Percentiles rank a stretch among this genome's conserved stretches.
These are phyloP conservation scores for Margaritifera margaritifera DNA, from an alignment of 2,888 invertebrate species.

Conservation along the genomic window DNA sequence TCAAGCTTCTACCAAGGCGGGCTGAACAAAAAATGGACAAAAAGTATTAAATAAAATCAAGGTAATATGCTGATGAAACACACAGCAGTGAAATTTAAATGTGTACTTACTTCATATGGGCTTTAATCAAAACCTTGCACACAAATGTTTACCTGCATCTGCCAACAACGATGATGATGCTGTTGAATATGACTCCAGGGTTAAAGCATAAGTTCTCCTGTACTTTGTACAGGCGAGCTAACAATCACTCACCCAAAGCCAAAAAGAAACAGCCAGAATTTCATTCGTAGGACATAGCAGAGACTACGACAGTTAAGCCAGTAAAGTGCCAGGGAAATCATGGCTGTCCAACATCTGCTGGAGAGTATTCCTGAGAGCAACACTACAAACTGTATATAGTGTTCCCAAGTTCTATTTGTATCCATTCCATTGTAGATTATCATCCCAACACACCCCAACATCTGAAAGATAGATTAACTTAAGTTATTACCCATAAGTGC, in stretches of 20 bases:
- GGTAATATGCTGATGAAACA: too few relatives aligned
- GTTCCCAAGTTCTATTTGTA: conserved; percentile 76
- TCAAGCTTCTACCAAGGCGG: too few relatives aligned
- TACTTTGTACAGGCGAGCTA: too few relatives aligned
- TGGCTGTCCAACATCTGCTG: conserved; percentile 88
- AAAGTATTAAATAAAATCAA: too few relatives aligned
- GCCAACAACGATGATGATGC: too few relatives aligned
- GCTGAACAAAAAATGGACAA: too few relatives aligned
- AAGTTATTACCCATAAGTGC: not conserved
- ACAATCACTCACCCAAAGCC: conserved; percentile 71
- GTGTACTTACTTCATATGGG: too few relatives aligned
- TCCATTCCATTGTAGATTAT: conserved; percentile 79
- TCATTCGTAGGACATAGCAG: conserved; percentile 85
- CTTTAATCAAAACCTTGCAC: too few relatives aligned
- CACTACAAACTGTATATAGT: conserved; percentile 82
- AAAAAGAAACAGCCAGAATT: conserved; percentile 69
- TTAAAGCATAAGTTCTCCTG: too few relatives aligned
- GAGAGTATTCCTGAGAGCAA: conserved; percentile 84
- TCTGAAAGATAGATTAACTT: conserved; percentile 42
- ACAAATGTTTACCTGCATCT: too few relatives aligned
- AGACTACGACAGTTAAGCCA: conserved; percentile 88
- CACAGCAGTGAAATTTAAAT: too few relatives aligned
- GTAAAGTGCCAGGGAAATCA: conserved; percentile 85
- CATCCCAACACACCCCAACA: conserved; percentile 77
- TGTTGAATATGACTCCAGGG: too few relatives aligned